These are phyloP conservation scores for Plagodis dolabraria DNA, from an alignment of 2,888 invertebrate genomes.

Conservation along the genomic window DNA sequence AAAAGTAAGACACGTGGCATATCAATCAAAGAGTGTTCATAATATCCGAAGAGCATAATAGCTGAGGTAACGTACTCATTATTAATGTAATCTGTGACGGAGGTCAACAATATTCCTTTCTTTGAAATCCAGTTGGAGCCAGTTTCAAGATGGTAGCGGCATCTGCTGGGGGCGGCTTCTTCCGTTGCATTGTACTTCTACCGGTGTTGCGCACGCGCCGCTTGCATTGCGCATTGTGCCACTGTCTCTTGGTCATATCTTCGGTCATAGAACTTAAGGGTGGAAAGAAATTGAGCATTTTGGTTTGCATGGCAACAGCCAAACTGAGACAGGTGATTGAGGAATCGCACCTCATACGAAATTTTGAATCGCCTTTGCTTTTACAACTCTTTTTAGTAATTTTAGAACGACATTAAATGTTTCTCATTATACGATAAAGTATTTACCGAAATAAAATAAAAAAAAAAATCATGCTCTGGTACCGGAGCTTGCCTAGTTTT, in stretches of 20 bases:
- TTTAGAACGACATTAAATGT: too few species aligned
- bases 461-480: too few species aligned
- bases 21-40: constrained; percentile 46
- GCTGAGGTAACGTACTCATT: not conserved
- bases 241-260: constrained; percentile 36
- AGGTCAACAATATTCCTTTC: constrained; percentile 67
- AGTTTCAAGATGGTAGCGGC: constrained; percentile 65
- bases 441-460: too few species aligned
- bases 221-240: constrained; percentile 47
- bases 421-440: too few species aligned
- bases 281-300: not conserved
- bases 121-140: constrained; percentile 48
- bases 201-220: constrained; percentile 75
- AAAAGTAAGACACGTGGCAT: constrained; percentile 50
- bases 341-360: too few species aligned
- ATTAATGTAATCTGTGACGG: constrained; percentile 26
- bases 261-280: constrained; percentile 33
- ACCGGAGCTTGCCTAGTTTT: too few species aligned
- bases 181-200: constrained; percentile 77
- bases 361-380: too few species aligned
- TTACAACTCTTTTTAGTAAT: too few species aligned
- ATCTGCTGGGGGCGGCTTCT: constrained; percentile 80
- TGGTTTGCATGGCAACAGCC: constrained; percentile 8
- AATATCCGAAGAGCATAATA: constrained; percentile 41
- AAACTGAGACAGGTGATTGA: not conserved